These are phyloP conservation scores for Noctilio leporinus DNA, from an alignment of 2,113 vertebrate genomes.

Conservation along the genomic window DNA sequence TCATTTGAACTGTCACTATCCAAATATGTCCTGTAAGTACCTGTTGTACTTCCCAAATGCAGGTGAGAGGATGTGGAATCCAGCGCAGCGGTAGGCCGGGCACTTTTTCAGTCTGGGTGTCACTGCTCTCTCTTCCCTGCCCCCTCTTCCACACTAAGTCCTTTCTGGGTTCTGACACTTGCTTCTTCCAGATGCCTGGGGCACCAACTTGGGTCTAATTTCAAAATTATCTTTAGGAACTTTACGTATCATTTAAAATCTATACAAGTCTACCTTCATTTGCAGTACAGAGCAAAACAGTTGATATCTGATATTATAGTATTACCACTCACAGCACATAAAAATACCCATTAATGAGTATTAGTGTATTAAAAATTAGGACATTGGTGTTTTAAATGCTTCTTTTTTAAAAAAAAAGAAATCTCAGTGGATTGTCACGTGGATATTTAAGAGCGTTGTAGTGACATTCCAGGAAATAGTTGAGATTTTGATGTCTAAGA, in stretches of 20 bases:
- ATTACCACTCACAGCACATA: background rate
- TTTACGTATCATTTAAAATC: background rate
- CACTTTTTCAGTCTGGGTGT: too few relatives aligned
- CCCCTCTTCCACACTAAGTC: background rate
- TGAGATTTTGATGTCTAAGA: background rate
- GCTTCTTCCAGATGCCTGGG: background rate
- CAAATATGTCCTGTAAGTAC: background rate
- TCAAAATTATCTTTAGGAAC: slow-evolving; percentile 12
- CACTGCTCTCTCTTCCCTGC: background rate
- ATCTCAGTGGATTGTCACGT: background rate
- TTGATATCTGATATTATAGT: background rate
- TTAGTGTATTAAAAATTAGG: background rate
- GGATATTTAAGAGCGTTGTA: background rate
- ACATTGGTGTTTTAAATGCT: background rate
- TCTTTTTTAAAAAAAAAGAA: background rate
- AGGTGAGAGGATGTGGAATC: background rate
- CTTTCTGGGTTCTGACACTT: background rate
- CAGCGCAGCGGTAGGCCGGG: background rate
- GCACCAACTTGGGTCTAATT: background rate
- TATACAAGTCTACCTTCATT: background rate
- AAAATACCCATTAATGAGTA: background rate
- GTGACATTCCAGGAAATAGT: background rate
- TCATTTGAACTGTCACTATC: background rate
- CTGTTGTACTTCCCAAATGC: background rate
- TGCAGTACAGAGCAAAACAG: background rate